These are phyloP conservation scores for Gymnoscopelus braueri DNA, from an alignment of 2,797 vertebrate genomes.

Conservation along the genomic window DNA sequence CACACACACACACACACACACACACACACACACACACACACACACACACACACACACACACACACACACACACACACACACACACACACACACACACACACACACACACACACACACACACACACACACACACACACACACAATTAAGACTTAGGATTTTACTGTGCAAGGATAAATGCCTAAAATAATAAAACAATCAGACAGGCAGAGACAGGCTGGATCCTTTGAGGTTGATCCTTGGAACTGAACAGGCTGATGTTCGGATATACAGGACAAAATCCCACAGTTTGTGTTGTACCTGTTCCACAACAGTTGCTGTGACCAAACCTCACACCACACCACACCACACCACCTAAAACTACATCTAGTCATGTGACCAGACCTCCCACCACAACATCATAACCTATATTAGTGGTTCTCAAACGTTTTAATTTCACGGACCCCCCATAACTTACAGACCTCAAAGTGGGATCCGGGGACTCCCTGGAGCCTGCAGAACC, in stretches of 20 bases:
- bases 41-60: background rate
- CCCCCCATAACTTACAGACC: no score
- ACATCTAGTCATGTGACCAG: no score
- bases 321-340: slow-evolving; percentile 48
- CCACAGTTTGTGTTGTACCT: slow-evolving; percentile 47
- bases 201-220: slow-evolving; percentile 2
- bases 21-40: background rate
- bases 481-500: no score
- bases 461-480: no score
- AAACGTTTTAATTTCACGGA: background rate
- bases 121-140: no score
- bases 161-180: no score
- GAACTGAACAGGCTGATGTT: slow-evolving; percentile 61
- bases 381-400: no score
- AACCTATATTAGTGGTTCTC: background rate
- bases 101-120: no score
- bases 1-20: background rate
- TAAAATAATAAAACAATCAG: no score
- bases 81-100: no score
- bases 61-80: no score
- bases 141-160: no score
- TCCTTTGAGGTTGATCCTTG: slow-evolving; percentile 44
- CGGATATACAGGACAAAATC: slow-evolving; percentile 58
- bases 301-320: slow-evolving; percentile 21
- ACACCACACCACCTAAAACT: slow-evolving; percentile 35